Conservation (phyloP, 2,113 vertebrate genomes). For the Entomyzon cyanotis region DNA sequence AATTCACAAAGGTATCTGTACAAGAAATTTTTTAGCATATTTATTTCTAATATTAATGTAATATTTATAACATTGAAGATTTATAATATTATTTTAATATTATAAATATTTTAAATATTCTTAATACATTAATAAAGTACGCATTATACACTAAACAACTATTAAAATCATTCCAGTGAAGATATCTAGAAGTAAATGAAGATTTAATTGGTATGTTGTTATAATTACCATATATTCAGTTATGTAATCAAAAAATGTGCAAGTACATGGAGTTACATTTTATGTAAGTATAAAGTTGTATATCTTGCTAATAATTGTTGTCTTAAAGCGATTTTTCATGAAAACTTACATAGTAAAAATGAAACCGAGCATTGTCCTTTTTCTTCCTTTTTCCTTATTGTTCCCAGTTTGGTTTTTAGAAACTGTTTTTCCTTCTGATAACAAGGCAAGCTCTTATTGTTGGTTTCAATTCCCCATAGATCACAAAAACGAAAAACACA, state of each 20-base stretch:
- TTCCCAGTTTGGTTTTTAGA: not conserved
- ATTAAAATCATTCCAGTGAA: not conserved
- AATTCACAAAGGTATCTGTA: constrained; percentile 92
- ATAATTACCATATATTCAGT: not conserved
- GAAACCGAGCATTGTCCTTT: not conserved
- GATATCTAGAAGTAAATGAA: not conserved
- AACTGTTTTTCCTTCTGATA: not conserved
- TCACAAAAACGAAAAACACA: constrained; percentile 88
- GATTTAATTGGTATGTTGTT: not conserved
- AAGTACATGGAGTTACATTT: not conserved
- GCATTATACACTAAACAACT: not conserved
- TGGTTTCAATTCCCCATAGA: constrained; percentile 70
- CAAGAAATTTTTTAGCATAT: not conserved
- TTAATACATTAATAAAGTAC: not conserved
- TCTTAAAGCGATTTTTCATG: not conserved
- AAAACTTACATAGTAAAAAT: too few species aligned
- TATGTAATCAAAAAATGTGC: not conserved
- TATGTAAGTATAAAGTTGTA: not conserved
- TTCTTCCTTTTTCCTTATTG: fast-evolving
- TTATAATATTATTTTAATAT: too few species aligned
- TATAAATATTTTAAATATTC: too few species aligned
- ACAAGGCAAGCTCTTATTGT: not conserved
- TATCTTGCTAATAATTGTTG: not conserved
- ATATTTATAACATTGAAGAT: too few species aligned
- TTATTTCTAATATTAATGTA: too few species aligned